Evolutionary conservation across 2,797 vertebrate species (phyloP).

Genomic region (Enteromius fasciolatus): DNA sequence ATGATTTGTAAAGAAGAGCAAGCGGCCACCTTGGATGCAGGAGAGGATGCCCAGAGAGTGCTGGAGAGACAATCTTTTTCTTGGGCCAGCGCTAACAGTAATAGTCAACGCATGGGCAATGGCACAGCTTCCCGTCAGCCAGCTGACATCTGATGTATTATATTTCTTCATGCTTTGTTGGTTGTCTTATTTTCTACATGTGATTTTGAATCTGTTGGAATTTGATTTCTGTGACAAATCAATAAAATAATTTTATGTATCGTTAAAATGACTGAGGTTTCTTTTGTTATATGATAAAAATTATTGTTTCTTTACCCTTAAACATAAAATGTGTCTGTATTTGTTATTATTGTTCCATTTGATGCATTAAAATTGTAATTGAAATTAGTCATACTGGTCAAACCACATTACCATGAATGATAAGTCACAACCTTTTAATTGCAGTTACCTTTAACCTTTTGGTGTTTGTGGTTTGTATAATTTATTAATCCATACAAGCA

Average conservation of each 20-base stretch:
- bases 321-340: background rate
- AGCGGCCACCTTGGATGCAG: conserved; percentile 61
- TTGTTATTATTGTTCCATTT: background rate
- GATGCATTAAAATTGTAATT: background rate
- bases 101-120: background rate
- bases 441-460: background rate
- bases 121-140: background rate
- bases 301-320: background rate
- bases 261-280: background rate
- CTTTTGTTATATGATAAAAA: background rate
- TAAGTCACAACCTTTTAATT: background rate
- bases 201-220: background rate
- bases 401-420: background rate
- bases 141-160: background rate
- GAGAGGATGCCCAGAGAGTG: conserved; percentile 48
- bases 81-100: conserved; percentile 4
- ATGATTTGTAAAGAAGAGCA: conserved; percentile 74
- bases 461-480: background rate
- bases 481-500: background rate
- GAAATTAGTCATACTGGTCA: background rate
- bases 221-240: background rate
- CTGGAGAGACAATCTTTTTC: conserved; percentile 6
- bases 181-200: background rate
- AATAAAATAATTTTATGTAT: background rate
- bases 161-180: background rate